phyloP scores from a whole-genome alignment of 2,113 vertebrate species.

The Neolamprologus brichardi region DNA sequence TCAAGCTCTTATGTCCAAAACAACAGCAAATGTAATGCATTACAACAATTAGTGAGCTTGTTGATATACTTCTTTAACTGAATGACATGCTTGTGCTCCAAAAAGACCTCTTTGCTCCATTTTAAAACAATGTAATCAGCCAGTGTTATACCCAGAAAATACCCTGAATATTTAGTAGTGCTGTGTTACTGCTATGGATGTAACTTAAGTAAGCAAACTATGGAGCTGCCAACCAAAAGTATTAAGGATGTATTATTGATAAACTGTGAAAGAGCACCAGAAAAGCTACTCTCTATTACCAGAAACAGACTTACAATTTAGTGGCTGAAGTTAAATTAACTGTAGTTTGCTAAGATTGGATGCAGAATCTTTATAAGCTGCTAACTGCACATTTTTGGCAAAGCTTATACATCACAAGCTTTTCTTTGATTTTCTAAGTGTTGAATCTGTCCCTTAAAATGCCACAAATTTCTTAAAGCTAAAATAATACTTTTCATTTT shows the following conservation, averaged over 20 bases:
- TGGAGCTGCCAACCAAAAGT: background rate
- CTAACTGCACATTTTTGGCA: background rate
- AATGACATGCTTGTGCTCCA: background rate
- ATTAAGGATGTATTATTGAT: background rate
- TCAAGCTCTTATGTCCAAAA: background rate
- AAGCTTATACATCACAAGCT: background rate
- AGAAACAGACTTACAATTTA: background rate
- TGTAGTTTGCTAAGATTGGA: background rate
- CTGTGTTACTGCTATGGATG: background rate
- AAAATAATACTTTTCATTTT: background rate
- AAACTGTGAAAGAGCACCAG: background rate
- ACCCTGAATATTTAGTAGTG: background rate
- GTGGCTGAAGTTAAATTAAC: background rate
- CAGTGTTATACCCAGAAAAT: background rate
- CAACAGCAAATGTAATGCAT: background rate
- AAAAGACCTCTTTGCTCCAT: background rate
- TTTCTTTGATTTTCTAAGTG: background rate
- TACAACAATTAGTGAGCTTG: background rate
- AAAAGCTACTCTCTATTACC: background rate
- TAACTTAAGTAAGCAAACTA: background rate
- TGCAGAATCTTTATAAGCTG: background rate
- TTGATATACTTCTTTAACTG: background rate
- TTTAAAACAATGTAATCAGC: background rate
- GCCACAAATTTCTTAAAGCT: background rate
- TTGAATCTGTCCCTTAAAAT: background rate